Evolutionary conservation across 2,797 vertebrate species (phyloP).

Genomic region (Parauchenoglanis punctatus): DNA sequence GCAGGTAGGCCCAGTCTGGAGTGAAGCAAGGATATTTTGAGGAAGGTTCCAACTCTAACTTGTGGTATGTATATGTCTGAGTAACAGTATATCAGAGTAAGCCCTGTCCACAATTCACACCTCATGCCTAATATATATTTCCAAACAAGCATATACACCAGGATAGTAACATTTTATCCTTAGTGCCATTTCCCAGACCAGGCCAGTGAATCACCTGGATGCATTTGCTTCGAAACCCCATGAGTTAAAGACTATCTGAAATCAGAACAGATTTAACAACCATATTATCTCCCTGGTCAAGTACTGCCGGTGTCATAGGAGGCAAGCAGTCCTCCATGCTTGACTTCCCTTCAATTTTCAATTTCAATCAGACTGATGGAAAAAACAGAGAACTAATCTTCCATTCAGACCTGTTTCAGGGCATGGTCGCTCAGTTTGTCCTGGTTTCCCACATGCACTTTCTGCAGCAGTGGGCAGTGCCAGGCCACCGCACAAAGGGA

Average conservation of each 20-base stretch:
- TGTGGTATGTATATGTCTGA: not conserved
- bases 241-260: not conserved
- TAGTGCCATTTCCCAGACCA: not conserved
- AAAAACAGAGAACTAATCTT: not conserved
- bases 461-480: slow-evolving; percentile 93
- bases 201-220: not conserved
- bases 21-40: not conserved
- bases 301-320: not conserved
- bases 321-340: not conserved
- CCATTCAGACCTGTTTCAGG: slow-evolving; percentile 84
- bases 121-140: not conserved
- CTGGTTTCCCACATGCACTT: slow-evolving; percentile 97
- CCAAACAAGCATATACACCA: not conserved
- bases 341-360: not conserved
- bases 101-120: not conserved
- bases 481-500: slow-evolving; percentile 88
- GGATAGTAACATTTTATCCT: not conserved
- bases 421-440: slow-evolving; percentile 93
- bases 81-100: not conserved
- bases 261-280: not conserved
- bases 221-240: not conserved
- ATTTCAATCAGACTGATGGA: not conserved
- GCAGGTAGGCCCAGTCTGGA: not conserved
- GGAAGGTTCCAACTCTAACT: not conserved
- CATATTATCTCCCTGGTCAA: not conserved